Evolutionary conservation across 1,140 invertebrate species (phyloP).

Genomic region (Eupristina koningsbergeri): DNA sequence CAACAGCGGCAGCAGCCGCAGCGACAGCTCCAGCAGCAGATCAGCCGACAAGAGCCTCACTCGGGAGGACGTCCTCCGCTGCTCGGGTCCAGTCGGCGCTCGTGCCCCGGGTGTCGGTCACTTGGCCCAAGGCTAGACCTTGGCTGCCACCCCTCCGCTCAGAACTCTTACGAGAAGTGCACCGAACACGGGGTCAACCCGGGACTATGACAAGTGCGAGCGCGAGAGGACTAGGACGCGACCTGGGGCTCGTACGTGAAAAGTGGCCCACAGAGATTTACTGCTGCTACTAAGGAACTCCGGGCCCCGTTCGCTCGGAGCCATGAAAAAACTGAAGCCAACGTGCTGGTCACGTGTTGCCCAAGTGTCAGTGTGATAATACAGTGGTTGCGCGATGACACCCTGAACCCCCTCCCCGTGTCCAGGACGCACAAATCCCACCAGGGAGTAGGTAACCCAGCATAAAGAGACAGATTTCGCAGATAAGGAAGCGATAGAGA

Average conservation of each 20-base stretch:
- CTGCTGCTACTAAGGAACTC: neutral
- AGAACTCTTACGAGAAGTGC: too few relatives aligned
- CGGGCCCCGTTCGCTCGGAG: neutral
- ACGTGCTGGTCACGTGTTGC: slow-evolving; percentile 32
- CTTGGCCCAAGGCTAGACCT: too few relatives aligned
- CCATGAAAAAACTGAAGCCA: slow-evolving; percentile 23
- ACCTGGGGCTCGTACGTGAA: neutral
- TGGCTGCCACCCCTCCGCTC: too few relatives aligned
- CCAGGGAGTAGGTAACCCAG: neutral
- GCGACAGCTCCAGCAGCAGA: neutral
- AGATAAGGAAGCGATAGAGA: neutral
- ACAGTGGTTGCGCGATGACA: neutral
- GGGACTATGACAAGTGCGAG: slow-evolving; percentile 16
- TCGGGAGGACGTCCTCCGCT: slow-evolving; percentile 46
- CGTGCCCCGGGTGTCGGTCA: neutral
- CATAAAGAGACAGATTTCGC: neutral
- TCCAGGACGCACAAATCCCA: neutral
- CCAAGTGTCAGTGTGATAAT: slow-evolving; percentile 33
- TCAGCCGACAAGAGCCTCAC: neutral
- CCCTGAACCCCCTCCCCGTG: neutral
- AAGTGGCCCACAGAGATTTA: neutral
- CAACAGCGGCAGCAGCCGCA: slow-evolving; percentile 37
- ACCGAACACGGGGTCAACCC: neutral
- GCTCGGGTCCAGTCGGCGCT: slow-evolving; percentile 10
- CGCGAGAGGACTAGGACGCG: neutral